Evolutionary conservation across 2,113 vertebrate species (phyloP).

Genomic region (Phoxinus phoxinus): DNA sequence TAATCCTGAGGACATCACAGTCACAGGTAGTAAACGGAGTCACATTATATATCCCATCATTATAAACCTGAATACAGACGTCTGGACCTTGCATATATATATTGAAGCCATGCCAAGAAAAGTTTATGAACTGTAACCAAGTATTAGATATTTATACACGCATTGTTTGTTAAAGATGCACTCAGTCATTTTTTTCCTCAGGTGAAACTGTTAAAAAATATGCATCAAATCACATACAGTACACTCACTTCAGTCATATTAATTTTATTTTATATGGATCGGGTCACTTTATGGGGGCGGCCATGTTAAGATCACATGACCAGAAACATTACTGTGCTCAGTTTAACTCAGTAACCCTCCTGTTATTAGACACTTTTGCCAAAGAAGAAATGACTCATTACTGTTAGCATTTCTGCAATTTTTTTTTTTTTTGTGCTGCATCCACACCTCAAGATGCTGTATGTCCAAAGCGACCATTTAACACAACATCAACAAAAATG

Average conservation of each 20-base stretch:
- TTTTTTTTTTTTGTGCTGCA: not conserved
- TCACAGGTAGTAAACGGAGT: slow-evolving; percentile 32
- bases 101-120: not conserved
- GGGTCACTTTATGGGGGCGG: too few relatives aligned
- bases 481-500: not conserved
- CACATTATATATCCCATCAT: slow-evolving; percentile 24
- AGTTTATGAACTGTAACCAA: not conserved
- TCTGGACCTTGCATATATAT: not conserved
- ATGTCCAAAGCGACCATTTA: not conserved
- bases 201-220: not conserved
- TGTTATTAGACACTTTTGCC: not conserved
- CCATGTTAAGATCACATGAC: not conserved
- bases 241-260: too few relatives aligned
- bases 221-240: not conserved
- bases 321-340: not conserved
- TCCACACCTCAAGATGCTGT: not conserved
- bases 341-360: not conserved
- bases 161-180: not conserved
- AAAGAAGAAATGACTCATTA: not conserved
- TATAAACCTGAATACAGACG: not conserved
- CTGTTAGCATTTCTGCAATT: not conserved
- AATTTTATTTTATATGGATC: not conserved
- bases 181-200: not conserved
- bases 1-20: slow-evolving; percentile 43
- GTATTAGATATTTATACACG: not conserved